Percentiles rank a stretch among this genome's conserved stretches.
Evolutionary conservation across 2,888 invertebrate species (phyloP).

Genomic region (Lasiommata megera): DNA sequence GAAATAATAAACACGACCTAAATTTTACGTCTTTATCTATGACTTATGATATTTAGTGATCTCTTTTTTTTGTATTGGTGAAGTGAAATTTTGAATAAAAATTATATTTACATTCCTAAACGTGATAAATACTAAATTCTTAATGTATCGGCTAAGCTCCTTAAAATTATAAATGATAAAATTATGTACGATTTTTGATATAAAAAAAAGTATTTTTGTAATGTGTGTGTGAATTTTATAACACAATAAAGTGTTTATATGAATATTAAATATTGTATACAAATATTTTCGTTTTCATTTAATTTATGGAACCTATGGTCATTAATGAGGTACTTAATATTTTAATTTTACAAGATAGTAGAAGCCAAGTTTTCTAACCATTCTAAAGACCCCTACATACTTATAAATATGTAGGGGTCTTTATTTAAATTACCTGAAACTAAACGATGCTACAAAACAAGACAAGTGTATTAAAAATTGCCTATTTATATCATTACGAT

Average conservation of each 20-base stretch:
- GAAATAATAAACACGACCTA: constrained; percentile 1
- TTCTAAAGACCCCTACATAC: too few species aligned
- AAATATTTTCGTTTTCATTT: neutral
- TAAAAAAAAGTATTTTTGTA: constrained; percentile 33
- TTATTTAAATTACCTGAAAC: too few species aligned
- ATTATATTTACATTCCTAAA: constrained; percentile 28
- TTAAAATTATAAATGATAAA: neutral
- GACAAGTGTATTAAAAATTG: too few species aligned
- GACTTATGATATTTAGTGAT: constrained; percentile 26
- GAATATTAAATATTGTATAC: constrained; percentile 25
- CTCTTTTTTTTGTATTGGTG: constrained; percentile 26
- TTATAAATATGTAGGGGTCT: too few species aligned
- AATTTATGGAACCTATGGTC: neutral
- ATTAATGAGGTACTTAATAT: too few species aligned
- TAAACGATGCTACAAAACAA: too few species aligned
- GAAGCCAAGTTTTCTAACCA: too few species aligned
- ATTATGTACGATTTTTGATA: constrained; percentile 3
- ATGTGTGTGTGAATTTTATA: constrained; percentile 34
- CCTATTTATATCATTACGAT: too few species aligned
- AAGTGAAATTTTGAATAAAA: constrained; percentile 16
- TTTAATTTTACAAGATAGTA: too few species aligned
- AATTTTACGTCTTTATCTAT: constrained; percentile 15
- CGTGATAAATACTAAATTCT: constrained; percentile 20
- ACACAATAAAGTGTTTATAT: constrained; percentile 32
- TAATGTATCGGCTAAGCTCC: constrained; percentile 15